Conservation (phyloP, 1,140 invertebrate genomes). For the Cecropterus lyciades region DNA sequence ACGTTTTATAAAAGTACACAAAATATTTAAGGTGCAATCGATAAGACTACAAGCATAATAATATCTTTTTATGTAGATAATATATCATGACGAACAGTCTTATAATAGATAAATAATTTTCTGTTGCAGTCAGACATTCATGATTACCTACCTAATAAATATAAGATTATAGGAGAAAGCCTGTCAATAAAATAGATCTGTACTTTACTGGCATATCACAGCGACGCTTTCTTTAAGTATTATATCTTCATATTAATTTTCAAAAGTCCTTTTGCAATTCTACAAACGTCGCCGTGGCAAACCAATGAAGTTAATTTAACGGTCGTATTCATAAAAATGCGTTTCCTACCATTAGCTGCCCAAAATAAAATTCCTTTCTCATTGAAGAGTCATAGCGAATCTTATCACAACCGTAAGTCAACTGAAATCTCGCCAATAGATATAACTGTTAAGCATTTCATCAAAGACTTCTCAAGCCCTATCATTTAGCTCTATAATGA, state of each 20-base stretch:
- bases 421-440: too few species aligned
- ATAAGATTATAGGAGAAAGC: slow-evolving; percentile 52
- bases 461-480: too few species aligned
- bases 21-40: slow-evolving; percentile 26
- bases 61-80: slow-evolving; percentile 12
- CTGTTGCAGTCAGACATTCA: slow-evolving; percentile 43
- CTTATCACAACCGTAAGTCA: too few species aligned
- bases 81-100: slow-evolving; percentile 49
- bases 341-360: too few species aligned
- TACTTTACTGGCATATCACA: slow-evolving; percentile 9
- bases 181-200: slow-evolving; percentile 46
- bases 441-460: too few species aligned
- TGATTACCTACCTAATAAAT: slow-evolving; percentile 40
- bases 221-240: not conserved
- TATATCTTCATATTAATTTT: too few species aligned
- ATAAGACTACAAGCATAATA: slow-evolving; percentile 24
- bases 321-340: not conserved
- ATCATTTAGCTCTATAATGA: not conserved
- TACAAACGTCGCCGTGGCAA: not conserved
- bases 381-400: too few species aligned
- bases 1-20: slow-evolving; percentile 30
- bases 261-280: not conserved
- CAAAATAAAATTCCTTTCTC: too few species aligned
- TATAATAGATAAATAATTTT: slow-evolving; percentile 42
- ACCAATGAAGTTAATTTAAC: slow-evolving; percentile 37